A percentile compares a stretch with the other conserved stretches of the same genome.
These are phyloP conservation scores for Spilogale gracilis DNA, from an alignment of 2,113 vertebrate species.

Conservation along the genomic window DNA sequence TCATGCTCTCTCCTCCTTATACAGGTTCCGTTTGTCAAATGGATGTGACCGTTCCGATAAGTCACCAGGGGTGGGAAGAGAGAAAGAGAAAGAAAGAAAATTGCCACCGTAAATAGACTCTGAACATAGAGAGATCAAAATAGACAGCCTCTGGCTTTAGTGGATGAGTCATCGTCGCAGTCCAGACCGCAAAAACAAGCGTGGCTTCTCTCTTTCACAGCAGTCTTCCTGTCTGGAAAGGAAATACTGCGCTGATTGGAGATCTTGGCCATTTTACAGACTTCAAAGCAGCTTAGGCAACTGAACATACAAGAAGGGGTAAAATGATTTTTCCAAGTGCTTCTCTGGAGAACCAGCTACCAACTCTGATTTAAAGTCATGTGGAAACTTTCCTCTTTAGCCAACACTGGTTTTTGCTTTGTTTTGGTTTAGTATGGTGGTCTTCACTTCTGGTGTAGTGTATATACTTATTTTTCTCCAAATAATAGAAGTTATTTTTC, in stretches of 20 bases:
- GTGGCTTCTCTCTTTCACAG: conserved; percentile 31
- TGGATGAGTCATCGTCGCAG: conserved; percentile 72
- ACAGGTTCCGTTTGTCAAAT: conserved; percentile 62
- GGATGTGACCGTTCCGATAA: conserved; percentile 52
- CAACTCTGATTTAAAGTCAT: not conserved
- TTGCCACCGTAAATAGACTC: conserved; percentile 67
- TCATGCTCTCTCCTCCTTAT: not conserved
- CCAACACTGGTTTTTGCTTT: not conserved
- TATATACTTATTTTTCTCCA: not conserved
- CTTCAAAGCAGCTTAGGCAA: conserved; percentile 56
- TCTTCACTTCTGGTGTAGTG: not conserved
- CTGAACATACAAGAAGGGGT: conserved; percentile 20
- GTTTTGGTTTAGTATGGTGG: not conserved
- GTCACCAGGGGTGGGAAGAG: not conserved
- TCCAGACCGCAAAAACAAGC: conserved; percentile 67
- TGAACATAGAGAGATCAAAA: conserved; percentile 79
- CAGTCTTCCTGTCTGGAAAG: conserved; percentile 72
- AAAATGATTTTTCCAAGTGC: conserved; percentile 54
- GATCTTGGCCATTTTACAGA: conserved; percentile 45
- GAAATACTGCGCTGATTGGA: conserved; percentile 67
- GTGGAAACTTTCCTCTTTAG: conserved; percentile 8
- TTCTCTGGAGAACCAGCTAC: not conserved
- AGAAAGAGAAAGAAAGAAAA: conserved; percentile 67
- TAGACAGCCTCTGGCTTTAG: conserved; percentile 75
- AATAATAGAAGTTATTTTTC: conserved; percentile 6